These are phyloP conservation scores for Jordanella pulchra DNA, from an alignment of 2,797 vertebrate genomes.

Conservation along the genomic window DNA sequence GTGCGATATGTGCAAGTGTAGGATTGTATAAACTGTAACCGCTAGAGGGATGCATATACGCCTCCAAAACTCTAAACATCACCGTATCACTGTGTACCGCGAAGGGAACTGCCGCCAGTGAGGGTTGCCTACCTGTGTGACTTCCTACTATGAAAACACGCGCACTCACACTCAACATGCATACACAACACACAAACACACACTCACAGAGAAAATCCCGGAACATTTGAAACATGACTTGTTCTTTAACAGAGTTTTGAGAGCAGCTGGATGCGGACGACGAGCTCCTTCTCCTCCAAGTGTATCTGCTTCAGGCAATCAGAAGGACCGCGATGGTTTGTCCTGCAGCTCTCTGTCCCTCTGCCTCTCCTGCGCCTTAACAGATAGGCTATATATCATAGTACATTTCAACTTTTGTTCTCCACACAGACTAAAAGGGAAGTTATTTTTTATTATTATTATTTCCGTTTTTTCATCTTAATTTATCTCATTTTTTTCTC, in stretches of 20 bases:
- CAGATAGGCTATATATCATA: constrained; percentile 44
- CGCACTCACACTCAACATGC: constrained; percentile 15
- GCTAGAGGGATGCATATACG: constrained; percentile 82
- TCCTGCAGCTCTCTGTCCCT: constrained; percentile 69
- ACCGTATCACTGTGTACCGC: constrained; percentile 82
- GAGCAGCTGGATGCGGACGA: constrained; percentile 73
- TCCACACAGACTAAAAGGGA: constrained; percentile 51
- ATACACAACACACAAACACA: constrained; percentile 3
- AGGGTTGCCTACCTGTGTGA: constrained; percentile 86
- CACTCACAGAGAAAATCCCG: constrained; percentile 52
- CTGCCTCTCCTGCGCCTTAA: constrained; percentile 61
- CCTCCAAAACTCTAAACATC: constrained; percentile 74
- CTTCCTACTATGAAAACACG: constrained; percentile 75
- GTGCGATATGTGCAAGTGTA: constrained; percentile 54
- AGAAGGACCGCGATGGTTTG: constrained; percentile 79
- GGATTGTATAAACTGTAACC: constrained; percentile 79
- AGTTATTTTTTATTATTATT: constrained; percentile 65
- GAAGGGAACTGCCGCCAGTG: constrained; percentile 77
- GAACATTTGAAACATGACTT: constrained; percentile 79
- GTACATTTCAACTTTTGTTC: constrained; percentile 73
- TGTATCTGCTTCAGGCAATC: constrained; percentile 73
- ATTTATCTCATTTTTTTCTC: constrained; percentile 46
- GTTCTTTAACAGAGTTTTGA: constrained; percentile 78
- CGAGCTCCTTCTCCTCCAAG: constrained; percentile 70
- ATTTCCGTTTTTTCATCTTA: constrained; percentile 41